phyloP scores from a whole-genome alignment of 2,113 vertebrate genomes.

The Nycticryphes semicollaris region DNA sequence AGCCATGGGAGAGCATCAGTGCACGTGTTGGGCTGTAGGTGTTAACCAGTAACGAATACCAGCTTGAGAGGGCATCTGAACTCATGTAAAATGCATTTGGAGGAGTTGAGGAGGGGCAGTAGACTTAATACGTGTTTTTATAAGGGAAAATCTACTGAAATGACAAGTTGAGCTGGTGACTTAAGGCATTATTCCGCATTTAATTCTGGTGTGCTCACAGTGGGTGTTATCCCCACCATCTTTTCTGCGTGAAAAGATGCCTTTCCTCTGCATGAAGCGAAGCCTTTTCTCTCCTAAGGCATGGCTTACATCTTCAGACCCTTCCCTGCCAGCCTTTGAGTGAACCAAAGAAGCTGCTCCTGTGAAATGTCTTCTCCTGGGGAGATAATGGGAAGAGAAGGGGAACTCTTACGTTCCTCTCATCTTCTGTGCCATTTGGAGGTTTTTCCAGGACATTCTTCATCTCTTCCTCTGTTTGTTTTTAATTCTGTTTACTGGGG shows the following conservation, averaged over 20 bases:
- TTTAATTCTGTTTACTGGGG: slow-evolving; percentile 58
- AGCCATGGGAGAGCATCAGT: not conserved
- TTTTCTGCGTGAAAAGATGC: not conserved
- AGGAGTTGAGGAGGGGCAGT: not conserved
- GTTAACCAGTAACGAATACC: not conserved
- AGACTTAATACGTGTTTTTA: not conserved
- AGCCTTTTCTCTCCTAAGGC: not conserved
- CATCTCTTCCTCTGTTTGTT: slow-evolving; percentile 56
- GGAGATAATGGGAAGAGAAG: not conserved
- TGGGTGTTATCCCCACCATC: not conserved
- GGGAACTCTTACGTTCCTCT: slow-evolving; percentile 34
- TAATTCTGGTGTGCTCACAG: not conserved
- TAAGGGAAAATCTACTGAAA: not conserved
- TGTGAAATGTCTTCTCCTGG: not conserved
- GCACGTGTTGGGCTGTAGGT: not conserved
- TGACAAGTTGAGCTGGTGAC: not conserved
- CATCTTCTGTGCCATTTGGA: slow-evolving; percentile 47
- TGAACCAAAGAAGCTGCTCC: not conserved
- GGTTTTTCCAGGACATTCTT: slow-evolving; percentile 65
- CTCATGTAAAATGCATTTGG: not conserved
- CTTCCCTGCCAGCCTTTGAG: not conserved
- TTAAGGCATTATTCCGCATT: not conserved
- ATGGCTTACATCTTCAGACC: not conserved
- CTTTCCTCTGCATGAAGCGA: not conserved
- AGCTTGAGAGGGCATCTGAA: not conserved